phyloP scores from a whole-genome alignment of 2,113 vertebrate genomes.

The Varanus komodoensis region DNA sequence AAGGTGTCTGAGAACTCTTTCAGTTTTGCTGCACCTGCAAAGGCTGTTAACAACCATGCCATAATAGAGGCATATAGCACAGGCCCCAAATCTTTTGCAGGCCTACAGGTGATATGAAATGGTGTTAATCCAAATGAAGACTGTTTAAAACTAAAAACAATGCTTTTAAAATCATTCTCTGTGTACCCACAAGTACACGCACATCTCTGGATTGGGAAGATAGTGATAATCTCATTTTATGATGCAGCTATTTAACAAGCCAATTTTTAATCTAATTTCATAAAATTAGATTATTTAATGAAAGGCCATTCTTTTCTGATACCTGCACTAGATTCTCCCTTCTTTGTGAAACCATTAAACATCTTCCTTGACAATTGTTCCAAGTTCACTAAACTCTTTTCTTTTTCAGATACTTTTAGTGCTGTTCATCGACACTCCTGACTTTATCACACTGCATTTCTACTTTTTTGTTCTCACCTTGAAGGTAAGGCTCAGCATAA shows the following conservation, averaged over 20 bases:
- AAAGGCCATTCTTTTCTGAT: not conserved
- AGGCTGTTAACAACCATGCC: not conserved
- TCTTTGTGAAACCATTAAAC: not conserved
- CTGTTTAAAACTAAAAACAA: not conserved
- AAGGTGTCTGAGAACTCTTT: not conserved
- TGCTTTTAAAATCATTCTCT: not conserved
- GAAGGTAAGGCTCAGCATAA: conserved; percentile 15
- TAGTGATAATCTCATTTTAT: not conserved
- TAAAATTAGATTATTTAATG: not conserved
- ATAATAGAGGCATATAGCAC: not conserved
- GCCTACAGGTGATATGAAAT: not conserved
- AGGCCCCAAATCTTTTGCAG: not conserved
- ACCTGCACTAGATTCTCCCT: not conserved
- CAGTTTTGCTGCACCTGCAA: not conserved
- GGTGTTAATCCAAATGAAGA: not conserved
- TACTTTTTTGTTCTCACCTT: conserved; percentile 28
- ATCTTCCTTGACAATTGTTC: not conserved
- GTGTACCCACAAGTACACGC: not conserved
- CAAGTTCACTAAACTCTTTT: not conserved
- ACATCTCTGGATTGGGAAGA: not conserved
- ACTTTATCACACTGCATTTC: conserved; percentile 24
- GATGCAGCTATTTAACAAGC: not conserved
- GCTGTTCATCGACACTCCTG: not conserved
- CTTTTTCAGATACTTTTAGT: conserved; percentile 6
- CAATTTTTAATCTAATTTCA: not conserved